These are phyloP conservation scores for Andrena flavipes DNA, from an alignment of 2,888 invertebrate genomes.

Conservation along the genomic window DNA sequence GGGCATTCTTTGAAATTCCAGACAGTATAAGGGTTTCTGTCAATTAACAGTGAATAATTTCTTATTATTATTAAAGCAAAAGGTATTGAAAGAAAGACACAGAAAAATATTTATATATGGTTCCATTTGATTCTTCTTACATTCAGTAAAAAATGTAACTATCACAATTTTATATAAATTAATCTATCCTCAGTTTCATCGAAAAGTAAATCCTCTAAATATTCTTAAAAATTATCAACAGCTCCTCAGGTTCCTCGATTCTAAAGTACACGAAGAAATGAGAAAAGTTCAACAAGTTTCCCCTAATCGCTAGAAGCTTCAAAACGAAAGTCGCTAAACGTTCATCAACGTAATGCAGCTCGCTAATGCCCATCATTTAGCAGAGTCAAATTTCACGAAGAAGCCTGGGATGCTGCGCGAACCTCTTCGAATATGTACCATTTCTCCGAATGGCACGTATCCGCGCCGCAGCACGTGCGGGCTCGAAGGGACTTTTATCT, in stretches of 20 bases:
- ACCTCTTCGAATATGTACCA: not conserved
- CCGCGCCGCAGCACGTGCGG: conserved; percentile 4
- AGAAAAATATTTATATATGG: too few relatives aligned
- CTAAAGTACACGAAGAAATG: not conserved
- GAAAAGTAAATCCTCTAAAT: too few relatives aligned
- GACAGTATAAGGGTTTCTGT: too few relatives aligned
- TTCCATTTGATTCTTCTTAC: too few relatives aligned
- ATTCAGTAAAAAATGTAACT: too few relatives aligned
- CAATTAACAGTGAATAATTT: too few relatives aligned
- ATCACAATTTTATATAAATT: too few relatives aligned
- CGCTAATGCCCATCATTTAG: not conserved
- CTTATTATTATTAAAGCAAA: too few relatives aligned
- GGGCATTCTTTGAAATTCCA: too few relatives aligned
- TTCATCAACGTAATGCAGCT: not conserved
- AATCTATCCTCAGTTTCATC: too few relatives aligned
- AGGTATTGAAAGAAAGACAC: too few relatives aligned
- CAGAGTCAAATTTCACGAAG: conserved; percentile 6
- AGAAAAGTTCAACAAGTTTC: not conserved
- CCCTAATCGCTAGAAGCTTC: not conserved
- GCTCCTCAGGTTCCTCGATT: not conserved
- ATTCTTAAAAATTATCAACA: not conserved
- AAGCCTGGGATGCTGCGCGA: not conserved
- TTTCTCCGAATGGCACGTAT: not conserved
- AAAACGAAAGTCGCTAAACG: not conserved
- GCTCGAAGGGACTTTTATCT: not conserved